Evolutionary conservation across 2,888 invertebrate species (phyloP), one percentile per base, ranked within the genome.

Genomic region (Xylocampa areola): DNA sequence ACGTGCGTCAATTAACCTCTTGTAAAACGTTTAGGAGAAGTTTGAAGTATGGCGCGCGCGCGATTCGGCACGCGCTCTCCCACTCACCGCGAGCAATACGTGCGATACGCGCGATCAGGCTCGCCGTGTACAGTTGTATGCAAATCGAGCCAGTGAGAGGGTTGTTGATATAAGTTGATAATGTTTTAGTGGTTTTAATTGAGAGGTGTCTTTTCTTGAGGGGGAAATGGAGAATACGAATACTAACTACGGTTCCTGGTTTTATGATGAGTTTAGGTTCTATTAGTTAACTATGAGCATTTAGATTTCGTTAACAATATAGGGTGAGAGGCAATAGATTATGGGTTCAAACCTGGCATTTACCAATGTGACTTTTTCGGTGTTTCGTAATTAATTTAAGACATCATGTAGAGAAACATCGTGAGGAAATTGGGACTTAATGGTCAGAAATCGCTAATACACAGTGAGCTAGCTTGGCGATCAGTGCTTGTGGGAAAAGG

Each of bases 1-100:
- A 86, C 86, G 88, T 88, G 86, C 84, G 75, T 77, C 82, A 75
- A 86, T 87, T 87, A 87, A 77, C 82, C 84, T 72, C 87, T 86
- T 68, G 14, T 33, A 48, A 51, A 52, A 60, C 68, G 70, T 68
- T 75, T 69, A 73, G 44, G n/a, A 61, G 66, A 57, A 64, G 66
- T 49, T 71, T 68, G 72, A 64, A 77, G 74, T 68, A 53, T 44
- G 63, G 67, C 64, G 71, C 64, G 73, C 67, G 77, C 64, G 84
- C 71, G 87, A 88, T 88, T 87, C 81, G 86, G 88, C 89, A 88
- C 89, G 88, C 81, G 88, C 81, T 58, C 49, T 53, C 70, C 64
- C 79, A 64, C 80, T 81, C 61, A 49, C 55, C 39, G 37, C 61
- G 54, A 61, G 47, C 55, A 43, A 51, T 47, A 70, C 72, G 73